Evolutionary conservation across 1,140 invertebrate genomes (phyloP).

Genomic region (Drosophila persimilis): DNA sequence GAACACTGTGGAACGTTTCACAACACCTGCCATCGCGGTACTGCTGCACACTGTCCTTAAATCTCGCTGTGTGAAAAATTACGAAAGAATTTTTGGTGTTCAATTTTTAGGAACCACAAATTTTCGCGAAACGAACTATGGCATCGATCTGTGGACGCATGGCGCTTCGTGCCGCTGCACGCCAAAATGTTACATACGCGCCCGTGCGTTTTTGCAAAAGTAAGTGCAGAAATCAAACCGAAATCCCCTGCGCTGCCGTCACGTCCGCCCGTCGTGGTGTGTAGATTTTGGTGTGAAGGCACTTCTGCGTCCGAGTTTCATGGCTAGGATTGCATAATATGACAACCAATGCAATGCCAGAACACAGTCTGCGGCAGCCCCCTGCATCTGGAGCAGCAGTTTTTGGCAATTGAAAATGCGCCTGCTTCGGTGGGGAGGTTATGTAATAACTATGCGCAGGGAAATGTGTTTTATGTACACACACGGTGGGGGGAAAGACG

Average conservation of each 20-base stretch:
- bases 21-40: background rate
- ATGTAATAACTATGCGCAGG: slow-evolving; percentile 64
- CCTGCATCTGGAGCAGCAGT: background rate
- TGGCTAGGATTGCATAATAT: slow-evolving; percentile 59
- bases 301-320: background rate
- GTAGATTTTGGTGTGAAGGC: background rate
- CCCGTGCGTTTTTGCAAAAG: slow-evolving; percentile 83
- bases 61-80: slow-evolving; percentile 70
- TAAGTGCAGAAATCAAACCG: slow-evolving; percentile 68
- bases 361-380: too few relatives aligned
- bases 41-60: slow-evolving; percentile 43
- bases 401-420: slow-evolving; percentile 12
- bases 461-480: slow-evolving; percentile 41
- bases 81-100: slow-evolving; percentile 77
- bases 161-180: slow-evolving; percentile 83
- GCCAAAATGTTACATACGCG: slow-evolving; percentile 84
- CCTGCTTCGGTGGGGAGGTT: slow-evolving; percentile 51
- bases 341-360: background rate
- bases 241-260: slow-evolving; percentile 20
- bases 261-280: slow-evolving; percentile 36
- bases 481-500: background rate
- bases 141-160: slow-evolving; percentile 85
- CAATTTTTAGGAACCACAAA: slow-evolving; percentile 64
- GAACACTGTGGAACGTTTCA: background rate
- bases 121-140: slow-evolving; percentile 83